These are phyloP conservation scores for Narcine bancroftii DNA, from an alignment of 2,113 vertebrate species.

Conservation along the genomic window DNA sequence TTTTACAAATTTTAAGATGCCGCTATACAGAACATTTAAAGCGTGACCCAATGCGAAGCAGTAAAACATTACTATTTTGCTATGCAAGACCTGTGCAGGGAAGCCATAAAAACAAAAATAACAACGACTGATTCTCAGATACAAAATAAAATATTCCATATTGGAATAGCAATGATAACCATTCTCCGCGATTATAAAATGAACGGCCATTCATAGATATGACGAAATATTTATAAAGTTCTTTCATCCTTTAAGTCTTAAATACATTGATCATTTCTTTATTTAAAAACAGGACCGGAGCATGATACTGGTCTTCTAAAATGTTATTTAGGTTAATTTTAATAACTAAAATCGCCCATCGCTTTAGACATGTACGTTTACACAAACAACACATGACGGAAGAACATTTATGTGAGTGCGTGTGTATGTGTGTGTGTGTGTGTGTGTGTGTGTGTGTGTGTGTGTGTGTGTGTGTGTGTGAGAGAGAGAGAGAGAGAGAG, in stretches of 20 bases:
- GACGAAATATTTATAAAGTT: background rate
- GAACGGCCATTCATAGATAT: no score
- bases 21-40: background rate
- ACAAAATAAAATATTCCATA: background rate
- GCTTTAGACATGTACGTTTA: background rate
- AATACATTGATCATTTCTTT: background rate
- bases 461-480: no score
- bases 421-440: no score
- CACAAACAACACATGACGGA: background rate
- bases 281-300: background rate
- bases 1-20: background rate
- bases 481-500: no score
- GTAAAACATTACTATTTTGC: background rate
- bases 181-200: background rate
- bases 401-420: no score
- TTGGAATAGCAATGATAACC: background rate
- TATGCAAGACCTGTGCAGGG: background rate
- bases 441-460: no score
- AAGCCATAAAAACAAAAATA: background rate
- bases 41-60: background rate
- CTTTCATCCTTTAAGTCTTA: background rate
- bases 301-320: background rate
- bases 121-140: background rate
- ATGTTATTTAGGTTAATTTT: background rate
- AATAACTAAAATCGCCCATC: background rate